Conservation (phyloP, 2,113 vertebrate species). For the Capreolus pygargus region DNA sequence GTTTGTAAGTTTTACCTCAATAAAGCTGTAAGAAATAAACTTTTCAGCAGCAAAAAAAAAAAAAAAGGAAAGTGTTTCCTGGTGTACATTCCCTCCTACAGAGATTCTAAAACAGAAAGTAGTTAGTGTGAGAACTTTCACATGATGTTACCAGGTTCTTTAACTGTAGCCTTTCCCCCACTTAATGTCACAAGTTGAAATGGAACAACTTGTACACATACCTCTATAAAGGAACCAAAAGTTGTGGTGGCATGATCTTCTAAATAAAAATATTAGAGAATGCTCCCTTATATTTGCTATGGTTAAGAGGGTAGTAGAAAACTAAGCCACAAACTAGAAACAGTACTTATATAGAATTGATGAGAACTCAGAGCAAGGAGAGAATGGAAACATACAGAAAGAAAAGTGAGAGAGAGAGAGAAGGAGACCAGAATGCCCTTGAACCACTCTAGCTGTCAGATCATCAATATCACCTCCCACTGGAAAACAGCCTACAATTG, state of each 20-base stretch:
- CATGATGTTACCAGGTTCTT: neutral
- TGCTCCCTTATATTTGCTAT: neutral
- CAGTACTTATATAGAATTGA: neutral
- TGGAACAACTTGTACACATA: neutral
- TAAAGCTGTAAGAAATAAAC: neutral
- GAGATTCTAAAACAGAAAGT: neutral
- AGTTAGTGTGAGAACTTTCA: neutral
- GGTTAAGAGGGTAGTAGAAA: neutral
- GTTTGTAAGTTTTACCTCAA: neutral
- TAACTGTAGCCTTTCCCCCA: neutral
- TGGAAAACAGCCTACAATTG: neutral
- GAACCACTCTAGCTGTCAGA: neutral
- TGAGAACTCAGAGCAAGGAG: neutral
- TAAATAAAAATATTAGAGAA: neutral
- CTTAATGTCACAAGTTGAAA: neutral
- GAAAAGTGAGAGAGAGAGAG: neutral
- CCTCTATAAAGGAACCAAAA: neutral
- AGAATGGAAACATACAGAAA: neutral
- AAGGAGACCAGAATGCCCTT: neutral
- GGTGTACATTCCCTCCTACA: neutral
- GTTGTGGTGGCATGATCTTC: neutral
- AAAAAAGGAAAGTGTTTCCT: neutral
- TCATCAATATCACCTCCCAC: neutral
- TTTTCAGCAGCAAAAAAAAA: neutral
- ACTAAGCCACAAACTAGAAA: neutral